Conservation (phyloP, 1,140 invertebrate species). For the Drosophila santomea region DNA sequence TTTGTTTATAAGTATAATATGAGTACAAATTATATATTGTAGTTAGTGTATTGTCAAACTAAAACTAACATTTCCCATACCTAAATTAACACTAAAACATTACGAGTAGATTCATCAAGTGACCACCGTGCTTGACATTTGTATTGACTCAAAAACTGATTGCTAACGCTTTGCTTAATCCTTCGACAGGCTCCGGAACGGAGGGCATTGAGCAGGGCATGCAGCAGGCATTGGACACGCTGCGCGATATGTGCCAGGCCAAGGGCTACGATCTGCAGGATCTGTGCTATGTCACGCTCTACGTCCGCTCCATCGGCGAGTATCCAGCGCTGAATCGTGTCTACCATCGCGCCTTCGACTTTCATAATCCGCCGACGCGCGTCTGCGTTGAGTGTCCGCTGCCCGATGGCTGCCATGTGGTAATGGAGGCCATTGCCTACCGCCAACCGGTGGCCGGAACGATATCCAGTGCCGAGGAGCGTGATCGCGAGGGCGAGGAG, state of each 20-base stretch:
- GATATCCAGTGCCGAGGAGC: constrained; percentile 53
- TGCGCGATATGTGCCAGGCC: constrained; percentile 64
- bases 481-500: constrained; percentile 48
- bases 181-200: constrained; percentile 55
- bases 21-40: too few relatives aligned
- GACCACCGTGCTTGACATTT: constrained; percentile 2
- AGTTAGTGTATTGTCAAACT: too few relatives aligned
- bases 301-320: constrained; percentile 92
- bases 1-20: too few relatives aligned
- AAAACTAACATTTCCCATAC: neutral
- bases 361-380: constrained; percentile 93
- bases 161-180: neutral
- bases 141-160: neutral
- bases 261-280: constrained; percentile 88
- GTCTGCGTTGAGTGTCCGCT: constrained; percentile 94
- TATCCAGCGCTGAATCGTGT: constrained; percentile 91
- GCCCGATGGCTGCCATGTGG: constrained; percentile 89
- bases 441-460: constrained; percentile 68
- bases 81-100: neutral
- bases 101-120: neutral
- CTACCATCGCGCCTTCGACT: constrained; percentile 90
- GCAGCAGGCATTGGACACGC: constrained; percentile 65
- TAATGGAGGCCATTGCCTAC: constrained; percentile 92
- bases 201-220: constrained; percentile 68
- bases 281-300: constrained; percentile 92